Percentiles rank a stretch among this genome's conserved stretches.
Evolutionary conservation across 2,888 invertebrate genomes (phyloP).

Genomic region (Nematopogon swammerdamellus): DNA sequence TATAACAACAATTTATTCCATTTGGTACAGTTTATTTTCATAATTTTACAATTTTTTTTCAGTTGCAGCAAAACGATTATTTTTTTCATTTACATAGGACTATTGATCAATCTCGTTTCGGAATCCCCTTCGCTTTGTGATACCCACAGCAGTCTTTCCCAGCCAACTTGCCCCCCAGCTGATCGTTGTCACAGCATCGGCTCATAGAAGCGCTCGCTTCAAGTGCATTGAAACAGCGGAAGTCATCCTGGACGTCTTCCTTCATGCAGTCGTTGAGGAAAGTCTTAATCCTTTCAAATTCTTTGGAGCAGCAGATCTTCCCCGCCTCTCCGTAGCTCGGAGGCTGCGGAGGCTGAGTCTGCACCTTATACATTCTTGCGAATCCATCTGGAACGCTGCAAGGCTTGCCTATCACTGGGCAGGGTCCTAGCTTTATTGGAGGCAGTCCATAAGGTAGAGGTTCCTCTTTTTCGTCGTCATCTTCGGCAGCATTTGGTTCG

Average conservation of each 20-base stretch:
- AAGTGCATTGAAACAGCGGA: conserved; percentile 37
- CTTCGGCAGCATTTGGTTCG: conserved; percentile 25
- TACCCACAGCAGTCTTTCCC: conserved; percentile 32
- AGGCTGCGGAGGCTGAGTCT: conserved; percentile 25
- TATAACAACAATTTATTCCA: too few species aligned
- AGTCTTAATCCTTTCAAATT: conserved; percentile 43
- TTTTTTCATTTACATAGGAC: too few species aligned
- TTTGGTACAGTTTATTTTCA: too few species aligned
- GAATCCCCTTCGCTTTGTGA: neutral
- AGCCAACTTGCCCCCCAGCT: conserved; percentile 26
- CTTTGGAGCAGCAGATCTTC: conserved; percentile 47
- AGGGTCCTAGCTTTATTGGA: conserved; percentile 42
- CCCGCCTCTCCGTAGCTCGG: conserved; percentile 39
- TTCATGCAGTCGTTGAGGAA: conserved; percentile 39
- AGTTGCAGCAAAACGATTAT: too few species aligned
- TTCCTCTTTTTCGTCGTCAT: conserved; percentile 34
- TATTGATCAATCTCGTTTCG: neutral
- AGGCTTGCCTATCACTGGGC: conserved; percentile 42
- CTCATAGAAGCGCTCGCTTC: conserved; percentile 35
- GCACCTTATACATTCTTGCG: conserved; percentile 42
- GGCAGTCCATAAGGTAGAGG: conserved; percentile 43
- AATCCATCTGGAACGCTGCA: conserved; percentile 45
- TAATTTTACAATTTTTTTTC: too few species aligned
- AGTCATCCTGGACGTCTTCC: conserved; percentile 33
- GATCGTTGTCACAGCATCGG: conserved; percentile 45